phyloP scores from a whole-genome alignment of 2,888 invertebrate genomes.

The Oithona nana region DNA sequence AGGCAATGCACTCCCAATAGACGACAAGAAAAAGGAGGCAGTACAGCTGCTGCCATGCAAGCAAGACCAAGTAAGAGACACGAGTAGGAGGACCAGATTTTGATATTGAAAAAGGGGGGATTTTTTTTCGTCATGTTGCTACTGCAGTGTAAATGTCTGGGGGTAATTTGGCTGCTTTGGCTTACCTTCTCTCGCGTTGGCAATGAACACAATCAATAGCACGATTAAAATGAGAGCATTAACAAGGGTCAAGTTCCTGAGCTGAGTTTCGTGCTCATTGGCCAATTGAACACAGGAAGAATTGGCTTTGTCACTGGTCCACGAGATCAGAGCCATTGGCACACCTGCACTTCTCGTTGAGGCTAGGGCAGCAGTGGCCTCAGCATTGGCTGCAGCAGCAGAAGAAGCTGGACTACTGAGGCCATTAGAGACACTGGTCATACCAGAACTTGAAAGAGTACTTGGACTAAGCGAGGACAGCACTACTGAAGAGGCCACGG shows the following conservation, averaged over 20 bases:
- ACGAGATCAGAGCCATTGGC: not conserved
- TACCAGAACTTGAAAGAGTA: not conserved
- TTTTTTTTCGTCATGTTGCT: too few species aligned
- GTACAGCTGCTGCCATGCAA: too few species aligned
- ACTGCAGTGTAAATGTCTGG: too few species aligned
- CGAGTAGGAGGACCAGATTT: too few species aligned
- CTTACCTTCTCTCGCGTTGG: constrained; percentile 17
- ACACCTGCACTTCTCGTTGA: not conserved
- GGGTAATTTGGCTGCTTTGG: too few species aligned
- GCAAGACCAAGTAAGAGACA: too few species aligned
- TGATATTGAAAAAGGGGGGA: too few species aligned
- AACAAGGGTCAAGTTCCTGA: constrained; percentile 14
- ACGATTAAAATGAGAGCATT: constrained; percentile 14
- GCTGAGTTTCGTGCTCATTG: not conserved
- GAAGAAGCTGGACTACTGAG: too few species aligned
- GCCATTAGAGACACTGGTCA: not conserved
- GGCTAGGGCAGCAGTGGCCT: not conserved
- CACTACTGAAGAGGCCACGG: not conserved
- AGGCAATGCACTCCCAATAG: too few species aligned
- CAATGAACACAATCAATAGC: constrained; percentile 12
- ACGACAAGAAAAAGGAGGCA: too few species aligned
- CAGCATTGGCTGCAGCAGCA: not conserved
- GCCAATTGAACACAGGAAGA: not conserved
- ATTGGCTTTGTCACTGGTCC: not conserved
- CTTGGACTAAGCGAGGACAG: too few species aligned